Evolutionary conservation across 2,888 invertebrate species (phyloP).

Genomic region (Eledona agricola): DNA sequence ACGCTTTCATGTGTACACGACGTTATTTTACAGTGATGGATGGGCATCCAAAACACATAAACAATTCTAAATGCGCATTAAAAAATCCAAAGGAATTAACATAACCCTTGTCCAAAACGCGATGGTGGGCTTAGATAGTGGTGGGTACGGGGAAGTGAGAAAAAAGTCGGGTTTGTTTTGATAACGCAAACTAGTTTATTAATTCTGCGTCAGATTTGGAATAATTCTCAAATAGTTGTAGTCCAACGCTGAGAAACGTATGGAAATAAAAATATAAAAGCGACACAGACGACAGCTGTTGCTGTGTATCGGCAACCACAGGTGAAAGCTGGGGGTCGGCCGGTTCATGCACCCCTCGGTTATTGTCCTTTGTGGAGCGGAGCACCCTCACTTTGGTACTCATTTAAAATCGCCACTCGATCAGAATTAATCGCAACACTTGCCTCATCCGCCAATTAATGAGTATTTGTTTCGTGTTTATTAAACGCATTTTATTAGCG

Average conservation of each 20-base stretch:
- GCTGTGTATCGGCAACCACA: constrained; percentile 49
- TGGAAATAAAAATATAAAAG: constrained; percentile 39
- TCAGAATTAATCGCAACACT: constrained; percentile 9
- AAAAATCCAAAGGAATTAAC: too few species aligned
- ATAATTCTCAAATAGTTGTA: too few species aligned
- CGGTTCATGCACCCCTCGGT: constrained; percentile 51
- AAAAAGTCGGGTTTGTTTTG: too few species aligned
- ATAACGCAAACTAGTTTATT: constrained; percentile 10
- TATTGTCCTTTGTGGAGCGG: constrained; percentile 49
- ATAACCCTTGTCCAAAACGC: too few species aligned
- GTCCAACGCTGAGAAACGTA: constrained; percentile 30
- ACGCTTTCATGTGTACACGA: too few species aligned
- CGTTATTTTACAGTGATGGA: too few species aligned
- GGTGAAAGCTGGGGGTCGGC: constrained; percentile 49
- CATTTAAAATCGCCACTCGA: not conserved
- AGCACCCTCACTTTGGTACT: constrained; percentile 42
- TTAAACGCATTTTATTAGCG: too few species aligned
- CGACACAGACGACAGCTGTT: constrained; percentile 51
- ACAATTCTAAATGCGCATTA: too few species aligned
- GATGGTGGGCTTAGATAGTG: too few species aligned
- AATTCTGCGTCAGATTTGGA: constrained; percentile 24
- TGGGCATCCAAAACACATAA: too few species aligned
- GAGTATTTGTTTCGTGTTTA: constrained; percentile 5
- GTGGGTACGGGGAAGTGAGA: too few species aligned
- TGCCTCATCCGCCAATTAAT: constrained; percentile 3